These are phyloP conservation scores for Camptogramma bilineatum DNA, from an alignment of 2,888 invertebrate genomes.

Conservation along the genomic window DNA sequence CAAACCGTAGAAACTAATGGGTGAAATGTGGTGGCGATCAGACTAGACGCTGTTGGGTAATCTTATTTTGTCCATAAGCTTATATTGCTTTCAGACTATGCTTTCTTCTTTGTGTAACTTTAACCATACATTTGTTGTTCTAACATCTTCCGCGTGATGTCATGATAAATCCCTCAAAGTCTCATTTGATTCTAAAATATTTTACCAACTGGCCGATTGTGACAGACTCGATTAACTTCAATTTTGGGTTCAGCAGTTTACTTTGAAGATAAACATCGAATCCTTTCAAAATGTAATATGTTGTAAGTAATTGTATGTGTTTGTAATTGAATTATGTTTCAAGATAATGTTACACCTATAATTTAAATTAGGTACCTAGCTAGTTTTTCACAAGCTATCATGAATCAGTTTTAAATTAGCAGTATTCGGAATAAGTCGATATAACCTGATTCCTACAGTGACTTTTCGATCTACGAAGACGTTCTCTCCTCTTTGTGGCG, in stretches of 20 bases:
- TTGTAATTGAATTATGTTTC: not conserved
- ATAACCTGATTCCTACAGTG: too few relatives aligned
- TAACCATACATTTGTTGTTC: not conserved
- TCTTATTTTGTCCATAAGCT: not conserved
- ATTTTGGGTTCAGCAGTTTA: not conserved
- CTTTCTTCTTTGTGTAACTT: not conserved
- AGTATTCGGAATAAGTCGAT: not conserved
- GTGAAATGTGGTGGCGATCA: not conserved
- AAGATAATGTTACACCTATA: not conserved
- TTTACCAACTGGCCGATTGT: not conserved
- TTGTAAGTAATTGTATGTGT: not conserved
- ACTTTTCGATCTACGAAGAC: too few relatives aligned
- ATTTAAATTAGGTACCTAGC: not conserved
- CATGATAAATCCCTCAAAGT: not conserved
- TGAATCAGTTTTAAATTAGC: conserved; percentile 2
- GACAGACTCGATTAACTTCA: not conserved
- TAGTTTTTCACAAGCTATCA: not conserved
- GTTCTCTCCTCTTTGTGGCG: too few relatives aligned
- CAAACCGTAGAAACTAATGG: not conserved
- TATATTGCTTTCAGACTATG: not conserved
- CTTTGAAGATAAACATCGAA: not conserved
- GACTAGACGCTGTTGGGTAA: not conserved
- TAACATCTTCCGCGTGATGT: not conserved
- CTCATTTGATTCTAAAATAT: not conserved
- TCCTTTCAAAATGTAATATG: not conserved